Evolutionary conservation across 2,113 vertebrate species (phyloP).

Genomic region (Macrotis lagotis): DNA sequence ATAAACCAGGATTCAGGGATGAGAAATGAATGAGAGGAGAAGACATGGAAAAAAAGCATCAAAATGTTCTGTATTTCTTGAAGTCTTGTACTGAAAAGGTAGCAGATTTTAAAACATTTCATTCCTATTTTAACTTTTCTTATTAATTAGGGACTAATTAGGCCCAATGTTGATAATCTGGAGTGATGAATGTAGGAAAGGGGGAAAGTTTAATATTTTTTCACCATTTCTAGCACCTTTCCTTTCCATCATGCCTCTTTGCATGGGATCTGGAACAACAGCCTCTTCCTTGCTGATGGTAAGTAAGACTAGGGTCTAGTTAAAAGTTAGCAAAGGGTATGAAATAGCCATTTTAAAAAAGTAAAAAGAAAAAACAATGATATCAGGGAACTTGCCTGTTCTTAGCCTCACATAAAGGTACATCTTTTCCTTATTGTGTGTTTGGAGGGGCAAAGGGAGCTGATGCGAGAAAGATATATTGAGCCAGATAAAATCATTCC

Average conservation of each 20-base stretch:
- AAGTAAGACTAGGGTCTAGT: background rate
- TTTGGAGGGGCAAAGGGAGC: background rate
- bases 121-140: background rate
- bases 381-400: background rate
- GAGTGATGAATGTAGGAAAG: background rate
- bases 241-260: background rate
- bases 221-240: background rate
- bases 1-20: too few relatives aligned
- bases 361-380: background rate
- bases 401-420: background rate
- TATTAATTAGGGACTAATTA: background rate
- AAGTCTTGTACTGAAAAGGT: too few relatives aligned
- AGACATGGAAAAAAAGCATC: too few relatives aligned
- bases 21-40: too few relatives aligned
- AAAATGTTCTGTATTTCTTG: too few relatives aligned
- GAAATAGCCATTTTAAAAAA: background rate
- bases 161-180: background rate
- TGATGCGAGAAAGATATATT: background rate
- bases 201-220: background rate
- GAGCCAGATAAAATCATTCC: background rate
- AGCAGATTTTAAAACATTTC: too few relatives aligned
- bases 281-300: background rate
- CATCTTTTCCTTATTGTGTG: background rate
- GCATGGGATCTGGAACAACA: background rate
- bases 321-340: background rate